Percentiles rank a stretch among this genome's conserved stretches.
phyloP scores from a whole-genome alignment of 1,140 invertebrate species.

The Cydia splendana region DNA sequence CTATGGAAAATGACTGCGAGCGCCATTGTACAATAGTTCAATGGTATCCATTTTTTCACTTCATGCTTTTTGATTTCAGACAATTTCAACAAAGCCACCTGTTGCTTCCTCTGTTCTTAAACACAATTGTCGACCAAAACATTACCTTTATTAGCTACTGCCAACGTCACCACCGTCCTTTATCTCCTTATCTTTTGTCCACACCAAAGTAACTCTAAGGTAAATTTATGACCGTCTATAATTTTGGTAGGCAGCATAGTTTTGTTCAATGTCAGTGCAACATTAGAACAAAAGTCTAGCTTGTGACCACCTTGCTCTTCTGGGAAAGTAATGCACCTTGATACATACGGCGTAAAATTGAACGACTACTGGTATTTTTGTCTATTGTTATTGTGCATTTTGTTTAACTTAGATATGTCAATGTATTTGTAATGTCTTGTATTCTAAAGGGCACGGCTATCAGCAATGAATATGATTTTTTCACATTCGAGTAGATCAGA shows the following conservation, averaged over 20 bases:
- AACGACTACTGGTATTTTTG: slow-evolving; percentile 10
- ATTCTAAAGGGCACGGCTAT: no score
- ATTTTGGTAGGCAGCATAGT: slow-evolving; percentile 3
- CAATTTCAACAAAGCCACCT: slow-evolving; percentile 3
- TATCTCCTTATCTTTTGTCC: slow-evolving; percentile 36
- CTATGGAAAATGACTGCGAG: background rate
- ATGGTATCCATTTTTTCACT: background rate
- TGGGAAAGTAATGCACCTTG: background rate
- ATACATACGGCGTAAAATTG: slow-evolving; percentile 13
- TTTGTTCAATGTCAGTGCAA: slow-evolving; percentile 3
- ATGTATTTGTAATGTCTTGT: background rate
- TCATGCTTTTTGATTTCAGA: background rate
- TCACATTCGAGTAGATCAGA: no score
- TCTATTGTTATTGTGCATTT: background rate
- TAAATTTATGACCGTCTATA: slow-evolving; percentile 24
- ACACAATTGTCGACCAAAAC: slow-evolving; percentile 57
- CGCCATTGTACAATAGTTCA: background rate
- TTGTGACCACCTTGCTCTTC: slow-evolving; percentile 26
- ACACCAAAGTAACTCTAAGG: slow-evolving; percentile 4
- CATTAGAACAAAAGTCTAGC: slow-evolving; percentile 15
- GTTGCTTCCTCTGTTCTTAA: slow-evolving; percentile 15
- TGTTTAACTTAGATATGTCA: background rate
- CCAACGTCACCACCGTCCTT: slow-evolving; percentile 1
- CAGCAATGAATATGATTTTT: no score
- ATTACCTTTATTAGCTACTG: slow-evolving; percentile 48